These are phyloP conservation scores for Circus cinereus DNA, from an alignment of 2,797 vertebrate species.

Conservation along the genomic window DNA sequence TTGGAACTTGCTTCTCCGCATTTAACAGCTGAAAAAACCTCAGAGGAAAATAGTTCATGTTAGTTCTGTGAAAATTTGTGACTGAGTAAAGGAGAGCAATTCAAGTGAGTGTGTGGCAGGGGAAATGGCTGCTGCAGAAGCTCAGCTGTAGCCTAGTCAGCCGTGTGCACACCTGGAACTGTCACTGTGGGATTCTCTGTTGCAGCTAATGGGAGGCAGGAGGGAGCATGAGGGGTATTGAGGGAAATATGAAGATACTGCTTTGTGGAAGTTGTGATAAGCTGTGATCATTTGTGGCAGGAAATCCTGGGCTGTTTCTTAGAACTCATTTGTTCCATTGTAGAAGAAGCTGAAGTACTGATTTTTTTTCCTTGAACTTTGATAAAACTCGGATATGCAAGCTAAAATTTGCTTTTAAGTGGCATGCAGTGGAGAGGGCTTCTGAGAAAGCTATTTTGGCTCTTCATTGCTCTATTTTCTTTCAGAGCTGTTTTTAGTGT, in stretches of 20 bases:
- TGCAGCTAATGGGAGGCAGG: background rate
- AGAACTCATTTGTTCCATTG: background rate
- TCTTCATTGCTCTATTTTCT: background rate
- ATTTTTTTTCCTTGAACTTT: background rate
- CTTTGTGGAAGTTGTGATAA: background rate
- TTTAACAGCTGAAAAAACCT: background rate
- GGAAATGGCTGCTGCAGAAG: background rate
- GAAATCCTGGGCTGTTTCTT: background rate
- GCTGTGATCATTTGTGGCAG: background rate
- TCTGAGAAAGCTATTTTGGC: background rate
- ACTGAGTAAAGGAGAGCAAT: background rate
- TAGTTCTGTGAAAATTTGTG: background rate
- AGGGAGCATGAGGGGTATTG: accelerated
- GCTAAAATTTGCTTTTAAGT: background rate
- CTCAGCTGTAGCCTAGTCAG: background rate
- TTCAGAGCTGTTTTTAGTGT: background rate
- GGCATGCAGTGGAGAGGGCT: background rate
- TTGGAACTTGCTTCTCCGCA: accelerated
- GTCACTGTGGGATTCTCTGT: accelerated
- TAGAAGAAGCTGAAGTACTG: background rate
- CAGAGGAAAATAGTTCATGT: background rate
- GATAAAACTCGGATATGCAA: background rate
- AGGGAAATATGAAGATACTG: accelerated
- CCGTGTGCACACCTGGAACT: background rate
- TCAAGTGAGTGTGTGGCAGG: background rate